A percentile compares a stretch with the other conserved stretches of the same genome.
These are phyloP conservation scores for Palythoa grandis DNA, from an alignment of 92 coral and sea anemone species.

Conservation along the genomic window DNA sequence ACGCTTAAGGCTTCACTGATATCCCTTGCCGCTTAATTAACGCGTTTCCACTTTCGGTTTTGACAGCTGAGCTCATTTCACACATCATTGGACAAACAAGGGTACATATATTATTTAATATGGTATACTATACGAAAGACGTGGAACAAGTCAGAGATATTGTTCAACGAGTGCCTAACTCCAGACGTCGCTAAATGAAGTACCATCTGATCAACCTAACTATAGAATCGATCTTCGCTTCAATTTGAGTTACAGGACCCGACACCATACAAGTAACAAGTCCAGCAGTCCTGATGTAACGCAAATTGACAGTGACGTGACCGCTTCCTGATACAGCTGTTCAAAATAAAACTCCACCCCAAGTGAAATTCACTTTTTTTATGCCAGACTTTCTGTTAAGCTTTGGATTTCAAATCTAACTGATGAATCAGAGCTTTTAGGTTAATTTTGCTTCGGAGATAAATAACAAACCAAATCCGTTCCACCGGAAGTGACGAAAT, in stretches of 20 bases:
- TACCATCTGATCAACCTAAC: too few species aligned
- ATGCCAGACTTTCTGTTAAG: too few species aligned
- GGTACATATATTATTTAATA: too few species aligned
- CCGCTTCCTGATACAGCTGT: background rate
- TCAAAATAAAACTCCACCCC: background rate
- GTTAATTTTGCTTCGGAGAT: background rate
- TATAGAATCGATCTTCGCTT: background rate
- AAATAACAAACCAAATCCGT: background rate
- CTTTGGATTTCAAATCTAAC: too few species aligned
- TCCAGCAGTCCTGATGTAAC: background rate
- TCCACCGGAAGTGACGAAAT: background rate
- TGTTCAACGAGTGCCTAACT: background rate
- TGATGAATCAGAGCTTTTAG: too few species aligned
- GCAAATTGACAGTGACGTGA: background rate
- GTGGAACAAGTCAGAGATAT: background rate
- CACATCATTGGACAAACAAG: slow-evolving; percentile 1
- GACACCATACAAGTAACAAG: too few species aligned
- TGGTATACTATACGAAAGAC: too few species aligned
- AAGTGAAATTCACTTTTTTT: background rate
- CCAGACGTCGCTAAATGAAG: too few species aligned
- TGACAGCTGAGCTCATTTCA: background rate
- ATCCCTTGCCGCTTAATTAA: background rate
- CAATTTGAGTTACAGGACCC: background rate
- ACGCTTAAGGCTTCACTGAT: too few species aligned
- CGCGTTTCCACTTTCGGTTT: slow-evolving; percentile 10